Conservation (phyloP, 1,140 invertebrate species). For the Goniozus legneri region DNA sequence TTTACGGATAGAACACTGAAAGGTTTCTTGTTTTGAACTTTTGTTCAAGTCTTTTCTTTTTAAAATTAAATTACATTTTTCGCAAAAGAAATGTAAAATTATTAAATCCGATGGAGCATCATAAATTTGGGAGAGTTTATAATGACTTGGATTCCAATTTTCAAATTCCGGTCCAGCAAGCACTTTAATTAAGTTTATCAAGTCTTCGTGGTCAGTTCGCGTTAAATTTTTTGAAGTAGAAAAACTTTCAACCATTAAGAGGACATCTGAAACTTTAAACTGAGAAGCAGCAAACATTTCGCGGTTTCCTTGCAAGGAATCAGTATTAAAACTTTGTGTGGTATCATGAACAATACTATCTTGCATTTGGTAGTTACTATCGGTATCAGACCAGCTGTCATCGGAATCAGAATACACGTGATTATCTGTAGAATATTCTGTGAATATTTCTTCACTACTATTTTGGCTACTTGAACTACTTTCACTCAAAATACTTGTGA, state of each 20-base stretch:
- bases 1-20: neutral
- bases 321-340: neutral
- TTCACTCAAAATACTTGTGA: too few relatives aligned
- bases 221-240: slow-evolving; percentile 3
- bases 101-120: slow-evolving; percentile 5
- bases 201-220: neutral
- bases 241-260: neutral
- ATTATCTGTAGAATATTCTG: too few relatives aligned
- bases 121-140: slow-evolving; percentile 6
- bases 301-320: neutral
- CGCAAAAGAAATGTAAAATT: slow-evolving; percentile 6
- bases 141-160: slow-evolving; percentile 6
- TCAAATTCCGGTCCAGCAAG: slow-evolving; percentile 6
- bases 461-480: too few relatives aligned
- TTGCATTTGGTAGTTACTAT: too few relatives aligned
- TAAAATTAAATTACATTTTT: slow-evolving; percentile 7
- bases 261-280: neutral
- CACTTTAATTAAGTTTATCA: slow-evolving; percentile 10
- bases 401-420: too few relatives aligned
- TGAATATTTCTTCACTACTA: too few relatives aligned
- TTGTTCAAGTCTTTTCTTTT: slow-evolving; percentile 1
- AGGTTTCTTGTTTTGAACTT: neutral
- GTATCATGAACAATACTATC: too few relatives aligned
- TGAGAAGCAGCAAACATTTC: slow-evolving; percentile 1
- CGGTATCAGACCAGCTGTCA: too few relatives aligned